Percentiles rank a stretch among this genome's conserved stretches.
Evolutionary conservation across 92 coral and sea anemone genomes (phyloP).

Genomic region (Zoanthus gigantus): DNA sequence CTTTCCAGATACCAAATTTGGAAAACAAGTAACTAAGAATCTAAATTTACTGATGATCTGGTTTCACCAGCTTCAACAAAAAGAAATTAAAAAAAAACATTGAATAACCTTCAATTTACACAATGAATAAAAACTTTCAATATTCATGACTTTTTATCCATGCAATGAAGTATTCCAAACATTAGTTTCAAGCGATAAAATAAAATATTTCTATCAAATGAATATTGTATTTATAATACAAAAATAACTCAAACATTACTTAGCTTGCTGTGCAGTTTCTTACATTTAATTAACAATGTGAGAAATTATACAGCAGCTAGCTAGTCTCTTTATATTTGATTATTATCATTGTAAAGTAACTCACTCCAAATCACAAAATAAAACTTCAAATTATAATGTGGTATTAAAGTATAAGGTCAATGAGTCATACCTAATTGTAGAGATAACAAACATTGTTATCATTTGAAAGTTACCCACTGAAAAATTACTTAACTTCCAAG

Average conservation of each 20-base stretch:
- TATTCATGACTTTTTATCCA: background rate
- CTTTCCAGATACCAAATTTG: slow-evolving; percentile 33
- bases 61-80: background rate
- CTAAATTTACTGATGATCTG: slow-evolving; percentile 52
- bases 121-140: background rate
- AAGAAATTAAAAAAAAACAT: background rate
- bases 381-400: no score
- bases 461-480: no score
- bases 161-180: background rate
- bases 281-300: no score
- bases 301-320: background rate
- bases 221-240: background rate
- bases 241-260: background rate
- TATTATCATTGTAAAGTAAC: no score
- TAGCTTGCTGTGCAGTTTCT: background rate
- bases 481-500: no score
- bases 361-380: no score
- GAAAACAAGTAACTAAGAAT: background rate
- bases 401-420: no score
- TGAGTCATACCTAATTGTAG: no score
- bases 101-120: background rate
- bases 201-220: no score
- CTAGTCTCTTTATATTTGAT: no score
- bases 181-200: background rate
- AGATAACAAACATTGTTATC: no score